phyloP scores from a whole-genome alignment of 2,797 vertebrate species.

The Propithecus deckenii region DNA sequence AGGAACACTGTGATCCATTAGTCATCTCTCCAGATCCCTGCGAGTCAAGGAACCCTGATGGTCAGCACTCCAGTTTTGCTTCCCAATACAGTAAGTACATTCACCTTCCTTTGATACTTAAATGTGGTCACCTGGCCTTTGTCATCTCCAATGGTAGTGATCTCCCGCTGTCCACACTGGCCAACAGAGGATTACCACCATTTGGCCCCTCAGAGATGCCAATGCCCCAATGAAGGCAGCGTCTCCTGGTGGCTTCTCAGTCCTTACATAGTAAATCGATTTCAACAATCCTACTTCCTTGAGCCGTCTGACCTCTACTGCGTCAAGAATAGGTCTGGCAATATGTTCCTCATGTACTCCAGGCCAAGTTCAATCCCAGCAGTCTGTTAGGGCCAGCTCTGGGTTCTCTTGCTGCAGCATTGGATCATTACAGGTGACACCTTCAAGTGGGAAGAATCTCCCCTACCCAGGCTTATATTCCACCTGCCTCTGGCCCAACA shows the following conservation, averaged over 20 bases:
- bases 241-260: not conserved
- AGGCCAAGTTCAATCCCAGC: not conserved
- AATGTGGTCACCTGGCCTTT: not conserved
- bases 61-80: not conserved
- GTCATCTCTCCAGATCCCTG: not conserved
- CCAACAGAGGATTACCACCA: not conserved
- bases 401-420: not conserved
- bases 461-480: not conserved
- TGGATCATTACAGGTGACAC: not conserved
- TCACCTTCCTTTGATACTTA: not conserved
- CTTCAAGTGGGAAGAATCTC: not conserved
- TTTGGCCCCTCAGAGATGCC: not conserved
- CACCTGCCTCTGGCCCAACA: not conserved
- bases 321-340: not conserved
- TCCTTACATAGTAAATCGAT: not conserved
- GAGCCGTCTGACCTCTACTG: not conserved
- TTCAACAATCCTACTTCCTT: not conserved
- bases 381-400: not conserved
- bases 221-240: not conserved
- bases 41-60: not conserved
- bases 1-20: not conserved
- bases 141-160: not conserved
- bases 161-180: no score
- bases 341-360: not conserved
- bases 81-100: not conserved